phyloP scores from a whole-genome alignment of 2,888 invertebrate genomes.

The Tetanocera ferruginea region DNA sequence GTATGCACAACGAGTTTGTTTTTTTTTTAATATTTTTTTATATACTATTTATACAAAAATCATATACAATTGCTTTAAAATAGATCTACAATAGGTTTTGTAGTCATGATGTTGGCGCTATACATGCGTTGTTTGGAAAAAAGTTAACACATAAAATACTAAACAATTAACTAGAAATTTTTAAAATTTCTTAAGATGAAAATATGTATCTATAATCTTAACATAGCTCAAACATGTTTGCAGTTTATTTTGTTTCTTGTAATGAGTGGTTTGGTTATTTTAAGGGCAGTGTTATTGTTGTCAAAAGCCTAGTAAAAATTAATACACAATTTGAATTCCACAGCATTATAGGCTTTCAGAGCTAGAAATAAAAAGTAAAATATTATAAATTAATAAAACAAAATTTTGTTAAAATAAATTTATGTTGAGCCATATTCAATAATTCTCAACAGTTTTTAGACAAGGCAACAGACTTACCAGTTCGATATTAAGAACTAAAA shows the following conservation, averaged over 20 bases:
- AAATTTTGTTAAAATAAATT: neutral
- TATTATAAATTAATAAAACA: neutral
- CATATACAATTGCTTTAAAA: conserved; percentile 9
- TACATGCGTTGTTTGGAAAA: neutral
- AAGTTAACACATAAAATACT: no score
- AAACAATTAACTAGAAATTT: neutral
- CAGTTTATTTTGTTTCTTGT: neutral
- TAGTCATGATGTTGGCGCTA: neutral
- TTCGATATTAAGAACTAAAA: neutral
- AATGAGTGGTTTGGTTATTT: conserved; percentile 18
- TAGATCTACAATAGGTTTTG: neutral
- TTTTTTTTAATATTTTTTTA: neutral
- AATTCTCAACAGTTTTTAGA: neutral
- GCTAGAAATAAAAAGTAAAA: neutral
- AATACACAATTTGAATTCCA: neutral
- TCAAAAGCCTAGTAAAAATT: neutral
- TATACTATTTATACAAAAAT: no score
- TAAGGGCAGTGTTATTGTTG: conserved; percentile 14
- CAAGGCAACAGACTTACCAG: neutral
- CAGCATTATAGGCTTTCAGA: no score
- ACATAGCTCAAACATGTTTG: neutral
- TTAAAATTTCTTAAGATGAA: conserved; percentile 11
- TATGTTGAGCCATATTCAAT: neutral
- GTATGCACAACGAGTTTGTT: neutral
- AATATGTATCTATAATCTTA: neutral